A percentile compares a stretch with the other conserved stretches of the same genome.
Conservation (phyloP, 2,797 vertebrate species). For the Steatocranus sp. region DNA sequence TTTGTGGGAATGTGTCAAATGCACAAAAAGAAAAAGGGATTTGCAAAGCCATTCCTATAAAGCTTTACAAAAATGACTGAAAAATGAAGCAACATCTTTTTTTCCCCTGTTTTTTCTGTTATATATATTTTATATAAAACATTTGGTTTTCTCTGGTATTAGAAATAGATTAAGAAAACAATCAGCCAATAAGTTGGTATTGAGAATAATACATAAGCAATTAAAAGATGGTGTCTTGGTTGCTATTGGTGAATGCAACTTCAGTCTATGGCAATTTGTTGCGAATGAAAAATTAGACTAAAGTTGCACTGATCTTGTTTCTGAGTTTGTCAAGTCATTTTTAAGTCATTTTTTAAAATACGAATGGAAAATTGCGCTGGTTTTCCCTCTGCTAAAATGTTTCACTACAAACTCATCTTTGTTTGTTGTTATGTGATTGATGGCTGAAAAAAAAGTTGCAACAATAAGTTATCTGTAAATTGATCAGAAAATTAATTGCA, state of each 20-base stretch:
- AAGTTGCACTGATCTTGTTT: not conserved
- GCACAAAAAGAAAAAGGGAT: not conserved
- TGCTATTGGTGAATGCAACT: not conserved
- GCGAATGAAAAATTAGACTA: not conserved
- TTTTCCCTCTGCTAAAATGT: not conserved
- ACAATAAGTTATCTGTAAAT: not conserved
- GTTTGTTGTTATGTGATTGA: not conserved
- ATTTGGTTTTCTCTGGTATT: not conserved
- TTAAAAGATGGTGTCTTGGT: not conserved
- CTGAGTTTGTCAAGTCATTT: not conserved
- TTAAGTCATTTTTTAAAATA: rapidly evolving
- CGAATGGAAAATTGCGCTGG: not conserved
- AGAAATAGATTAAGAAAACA: not conserved
- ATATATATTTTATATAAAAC: not conserved
- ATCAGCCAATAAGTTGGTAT: not conserved
- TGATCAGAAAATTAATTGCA: not conserved
- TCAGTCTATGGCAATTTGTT: not conserved
- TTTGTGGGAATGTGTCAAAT: not conserved
- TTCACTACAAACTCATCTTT: not conserved
- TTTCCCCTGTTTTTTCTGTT: not conserved
- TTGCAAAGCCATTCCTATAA: not conserved
- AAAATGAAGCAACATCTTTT: not conserved
- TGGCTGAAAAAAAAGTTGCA: not conserved
- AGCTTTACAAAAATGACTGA: not conserved
- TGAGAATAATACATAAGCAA: not conserved